These are phyloP conservation scores for Mamestra configurata DNA, from an alignment of 1,140 invertebrate genomes.

Conservation along the genomic window DNA sequence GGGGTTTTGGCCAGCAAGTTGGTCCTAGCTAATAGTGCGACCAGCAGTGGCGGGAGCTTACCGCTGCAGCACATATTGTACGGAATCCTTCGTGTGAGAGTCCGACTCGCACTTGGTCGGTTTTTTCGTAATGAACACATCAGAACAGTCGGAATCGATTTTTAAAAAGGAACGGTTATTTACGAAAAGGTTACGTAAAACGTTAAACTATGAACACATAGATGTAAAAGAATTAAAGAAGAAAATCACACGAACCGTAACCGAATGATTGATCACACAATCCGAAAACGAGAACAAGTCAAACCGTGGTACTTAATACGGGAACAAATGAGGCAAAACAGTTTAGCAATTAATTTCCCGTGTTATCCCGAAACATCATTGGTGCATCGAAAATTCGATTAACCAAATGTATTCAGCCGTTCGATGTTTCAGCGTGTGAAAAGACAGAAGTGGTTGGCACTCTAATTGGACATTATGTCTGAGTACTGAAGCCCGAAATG, in stretches of 20 bases:
- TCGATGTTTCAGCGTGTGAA: conserved; percentile 14
- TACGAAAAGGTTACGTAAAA: too few species aligned
- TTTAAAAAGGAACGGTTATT: too few species aligned
- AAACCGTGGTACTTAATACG: conserved; percentile 2
- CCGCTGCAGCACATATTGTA: too few species aligned
- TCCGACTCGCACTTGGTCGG: too few species aligned
- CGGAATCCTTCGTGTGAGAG: too few species aligned
- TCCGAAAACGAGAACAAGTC: not conserved
- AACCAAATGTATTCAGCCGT: conserved; percentile 22
- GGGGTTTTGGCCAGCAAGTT: too few species aligned
- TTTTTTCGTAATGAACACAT: too few species aligned
- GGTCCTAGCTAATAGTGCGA: too few species aligned
- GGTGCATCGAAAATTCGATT: conserved; percentile 36
- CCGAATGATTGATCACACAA: not conserved
- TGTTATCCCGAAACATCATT: conserved; percentile 22
- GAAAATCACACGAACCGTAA: not conserved
- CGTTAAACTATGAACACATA: too few species aligned
- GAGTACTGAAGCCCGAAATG: not conserved
- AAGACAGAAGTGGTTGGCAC: conserved; percentile 24
- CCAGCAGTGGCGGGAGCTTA: too few species aligned
- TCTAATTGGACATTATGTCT: conserved; percentile 29
- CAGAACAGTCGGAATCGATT: too few species aligned
- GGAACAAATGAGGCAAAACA: not conserved
- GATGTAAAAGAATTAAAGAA: not conserved
- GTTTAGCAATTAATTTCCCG: conserved; percentile 38